Conservation (phyloP, 2,888 invertebrate genomes). For the Ecdyonurus torrentis region DNA sequence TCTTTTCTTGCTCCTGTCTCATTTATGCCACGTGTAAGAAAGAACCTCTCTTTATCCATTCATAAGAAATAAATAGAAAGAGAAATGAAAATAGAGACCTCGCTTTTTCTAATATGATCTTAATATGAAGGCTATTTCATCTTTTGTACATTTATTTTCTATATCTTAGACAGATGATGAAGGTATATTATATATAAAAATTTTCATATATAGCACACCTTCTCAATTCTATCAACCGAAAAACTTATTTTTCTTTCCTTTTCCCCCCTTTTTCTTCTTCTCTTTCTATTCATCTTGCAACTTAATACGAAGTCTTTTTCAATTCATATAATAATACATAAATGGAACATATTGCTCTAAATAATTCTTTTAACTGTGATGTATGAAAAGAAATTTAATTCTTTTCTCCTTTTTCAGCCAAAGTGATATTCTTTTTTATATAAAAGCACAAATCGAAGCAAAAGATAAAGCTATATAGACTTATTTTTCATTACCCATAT, state of each 20-base stretch:
- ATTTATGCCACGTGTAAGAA: not conserved
- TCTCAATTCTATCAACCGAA: not conserved
- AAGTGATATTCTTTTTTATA: no score
- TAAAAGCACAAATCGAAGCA: no score
- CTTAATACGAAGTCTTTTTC: not conserved
- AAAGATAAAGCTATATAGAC: no score
- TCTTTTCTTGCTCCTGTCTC: not conserved
- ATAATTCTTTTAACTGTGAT: not conserved
- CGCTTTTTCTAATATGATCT: not conserved
- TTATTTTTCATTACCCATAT: no score
- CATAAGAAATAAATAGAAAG: not conserved
- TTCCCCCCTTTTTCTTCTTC: no score
- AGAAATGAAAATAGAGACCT: not conserved
- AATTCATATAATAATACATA: not conserved
- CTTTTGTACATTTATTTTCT: no score
- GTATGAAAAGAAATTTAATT: not conserved
- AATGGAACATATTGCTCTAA: not conserved
- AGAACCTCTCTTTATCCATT: not conserved
- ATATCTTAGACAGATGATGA: not conserved
- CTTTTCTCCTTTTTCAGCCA: not conserved
- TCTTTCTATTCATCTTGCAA: not conserved
- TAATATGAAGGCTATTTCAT: not conserved
- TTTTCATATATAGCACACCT: not conserved
- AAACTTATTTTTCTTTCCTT: no score
- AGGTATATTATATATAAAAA: not conserved